Conservation (phyloP, 2,888 invertebrate species). For the Amaurobius ferox region DNA sequence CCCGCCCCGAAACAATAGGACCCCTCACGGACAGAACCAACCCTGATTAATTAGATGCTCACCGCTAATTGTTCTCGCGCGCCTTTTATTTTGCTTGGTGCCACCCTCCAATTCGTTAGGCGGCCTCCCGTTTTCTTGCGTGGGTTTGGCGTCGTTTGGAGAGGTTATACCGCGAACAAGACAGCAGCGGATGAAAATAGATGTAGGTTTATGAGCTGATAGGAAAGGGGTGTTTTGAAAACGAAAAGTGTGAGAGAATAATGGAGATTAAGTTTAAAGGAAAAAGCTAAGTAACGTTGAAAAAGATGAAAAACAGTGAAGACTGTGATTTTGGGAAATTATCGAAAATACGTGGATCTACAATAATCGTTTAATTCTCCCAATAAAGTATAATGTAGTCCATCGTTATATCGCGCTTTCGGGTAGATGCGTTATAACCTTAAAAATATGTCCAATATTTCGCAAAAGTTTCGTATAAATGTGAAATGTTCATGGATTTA, state of each 20-base stretch:
- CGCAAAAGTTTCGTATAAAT: too few species aligned
- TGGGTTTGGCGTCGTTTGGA: slow-evolving; percentile 10
- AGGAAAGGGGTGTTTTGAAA: not conserved
- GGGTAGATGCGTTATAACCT: too few species aligned
- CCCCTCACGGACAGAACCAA: slow-evolving; percentile 54
- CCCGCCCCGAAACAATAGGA: slow-evolving; percentile 62
- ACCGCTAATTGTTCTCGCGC: slow-evolving; percentile 63
- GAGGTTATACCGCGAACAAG: not conserved
- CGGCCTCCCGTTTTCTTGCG: slow-evolving; percentile 49
- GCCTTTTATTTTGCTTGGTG: slow-evolving; percentile 46
- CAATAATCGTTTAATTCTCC: too few species aligned
- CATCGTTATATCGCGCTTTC: too few species aligned
- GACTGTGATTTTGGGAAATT: too few species aligned
- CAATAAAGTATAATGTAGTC: too few species aligned
- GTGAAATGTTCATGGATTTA: too few species aligned
- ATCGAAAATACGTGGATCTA: too few species aligned
- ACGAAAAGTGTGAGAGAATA: not conserved
- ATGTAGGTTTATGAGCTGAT: not conserved
- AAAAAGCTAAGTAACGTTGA: not conserved
- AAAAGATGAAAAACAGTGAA: not conserved
- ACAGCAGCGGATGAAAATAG: not conserved
- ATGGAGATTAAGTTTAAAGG: not conserved
- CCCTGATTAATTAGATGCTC: slow-evolving; percentile 67
- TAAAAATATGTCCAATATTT: too few species aligned
- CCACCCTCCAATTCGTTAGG: slow-evolving; percentile 37